Base-by-base conservation (phyloP, 1,140 invertebrate genomes). In the Drosophila ananassae region DNA sequence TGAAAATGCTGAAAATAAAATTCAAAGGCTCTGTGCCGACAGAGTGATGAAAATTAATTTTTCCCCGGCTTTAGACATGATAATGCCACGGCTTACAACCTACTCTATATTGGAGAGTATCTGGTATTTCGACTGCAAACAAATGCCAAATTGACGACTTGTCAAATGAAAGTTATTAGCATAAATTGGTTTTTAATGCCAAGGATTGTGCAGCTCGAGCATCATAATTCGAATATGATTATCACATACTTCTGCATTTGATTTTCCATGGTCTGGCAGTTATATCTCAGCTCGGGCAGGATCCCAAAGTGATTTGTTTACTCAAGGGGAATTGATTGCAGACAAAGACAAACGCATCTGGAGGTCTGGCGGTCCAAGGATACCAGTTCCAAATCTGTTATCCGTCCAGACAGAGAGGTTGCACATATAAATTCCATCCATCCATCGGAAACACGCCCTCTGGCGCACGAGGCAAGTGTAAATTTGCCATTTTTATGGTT, bases 271-370 rank as follows among this genome's bases (percentile, higher is more conserved):
- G 59, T 52, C 63, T 67, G 66, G 32, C 63, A 68, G 66, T 48
- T 51, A 56, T 68, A 69, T 54, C 55, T 69, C 62, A 56, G 62
- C 24, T 30, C 46, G 44, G 30, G 55, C 34, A 34, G 41, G 46
- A 55, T 58, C 60, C 56, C 21, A 77, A 72, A 77, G 67, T 66
- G 58, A 77, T 77, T 72, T 80, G 78, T 81, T 77, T 73, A 81
- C 56, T 76, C 73, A 77, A 80, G 57, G 50, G 73, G 78, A 80
- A 80, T 80, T 80, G 73, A 80, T 73, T 80, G 44, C 59, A 39
- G 53, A 54, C 62, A 54, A 64, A 71, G 47, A 64, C 44, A 58
- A 60, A 44, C 46, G n/a, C 34, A 52, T 24, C 67, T 17, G 17
- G 17, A 17, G 76, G 79, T 39, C 77, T 74, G 68, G 8, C 58